A percentile compares a stretch with the other conserved stretches of the same genome.
These are phyloP conservation scores for Epinotia bilunana DNA, from an alignment of 2,888 invertebrate species.

Conservation along the genomic window DNA sequence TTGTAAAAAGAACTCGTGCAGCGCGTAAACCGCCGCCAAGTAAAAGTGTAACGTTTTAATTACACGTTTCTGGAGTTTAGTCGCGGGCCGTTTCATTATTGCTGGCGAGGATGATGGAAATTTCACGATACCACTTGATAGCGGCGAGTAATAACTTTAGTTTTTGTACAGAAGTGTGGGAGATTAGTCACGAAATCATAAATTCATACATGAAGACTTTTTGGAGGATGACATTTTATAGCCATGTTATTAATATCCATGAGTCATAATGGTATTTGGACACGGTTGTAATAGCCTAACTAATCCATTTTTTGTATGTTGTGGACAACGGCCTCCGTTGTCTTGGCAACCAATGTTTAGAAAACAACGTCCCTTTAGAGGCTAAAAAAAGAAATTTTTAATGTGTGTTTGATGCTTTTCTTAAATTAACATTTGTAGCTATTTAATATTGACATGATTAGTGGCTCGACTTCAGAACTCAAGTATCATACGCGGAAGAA, in stretches of 20 bases:
- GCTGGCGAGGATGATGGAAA: slow-evolving; percentile 29
- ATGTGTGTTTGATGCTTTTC: not conserved
- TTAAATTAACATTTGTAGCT: not conserved
- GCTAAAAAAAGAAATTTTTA: not conserved
- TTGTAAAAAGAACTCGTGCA: slow-evolving; percentile 54
- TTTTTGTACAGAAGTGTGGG: slow-evolving; percentile 12
- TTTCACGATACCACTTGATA: slow-evolving; percentile 36
- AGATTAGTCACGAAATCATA: slow-evolving; percentile 6
- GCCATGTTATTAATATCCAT: not conserved
- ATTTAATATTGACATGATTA: slow-evolving; percentile 3
- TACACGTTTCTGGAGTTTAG: slow-evolving; percentile 55
- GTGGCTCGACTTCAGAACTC: not conserved
- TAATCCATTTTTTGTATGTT: no score
- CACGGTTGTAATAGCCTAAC: not conserved
- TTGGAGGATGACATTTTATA: not conserved
- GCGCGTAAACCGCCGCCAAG: slow-evolving; percentile 51
- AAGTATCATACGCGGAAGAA: slow-evolving; percentile 11
- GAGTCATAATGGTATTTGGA: not conserved
- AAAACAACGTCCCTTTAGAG: not conserved
- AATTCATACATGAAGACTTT: not conserved
- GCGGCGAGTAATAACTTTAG: slow-evolving; percentile 31
- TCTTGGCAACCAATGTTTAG: not conserved
- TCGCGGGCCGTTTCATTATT: slow-evolving; percentile 47
- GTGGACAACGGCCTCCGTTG: not conserved
- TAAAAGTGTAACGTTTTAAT: slow-evolving; percentile 77